A percentile compares a stretch with the other conserved stretches of the same genome.
phyloP scores from a whole-genome alignment of 2,888 invertebrate species.

The Prenolepis imparis region DNA sequence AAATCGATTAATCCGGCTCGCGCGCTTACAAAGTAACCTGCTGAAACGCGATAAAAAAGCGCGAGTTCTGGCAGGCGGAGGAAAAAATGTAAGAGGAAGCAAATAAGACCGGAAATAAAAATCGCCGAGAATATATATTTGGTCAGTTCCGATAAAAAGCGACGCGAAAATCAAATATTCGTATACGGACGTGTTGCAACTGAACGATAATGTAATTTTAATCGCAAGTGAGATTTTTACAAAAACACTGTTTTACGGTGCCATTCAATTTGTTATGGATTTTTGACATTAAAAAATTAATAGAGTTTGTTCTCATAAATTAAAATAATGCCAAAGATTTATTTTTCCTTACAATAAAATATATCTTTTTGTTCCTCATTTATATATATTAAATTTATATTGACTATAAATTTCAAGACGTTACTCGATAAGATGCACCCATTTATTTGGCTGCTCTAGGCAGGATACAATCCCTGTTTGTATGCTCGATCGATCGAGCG shows the following conservation, averaged over 20 bases:
- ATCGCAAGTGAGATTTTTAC: neutral
- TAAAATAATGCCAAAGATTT: neutral
- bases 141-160: slow-evolving; percentile 7
- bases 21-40: slow-evolving; percentile 60
- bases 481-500: slow-evolving; percentile 54
- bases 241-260: neutral
- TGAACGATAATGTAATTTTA: neutral
- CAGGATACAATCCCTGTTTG: slow-evolving; percentile 24
- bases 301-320: neutral
- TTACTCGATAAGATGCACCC: slow-evolving; percentile 33
- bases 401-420: slow-evolving; percentile 24
- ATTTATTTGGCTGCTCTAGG: slow-evolving; percentile 40
- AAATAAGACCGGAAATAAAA: slow-evolving; percentile 3
- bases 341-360: neutral
- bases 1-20: slow-evolving; percentile 73
- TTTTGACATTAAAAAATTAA: neutral
- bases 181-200: neutral
- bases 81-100: slow-evolving; percentile 22
- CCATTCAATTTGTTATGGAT: neutral
- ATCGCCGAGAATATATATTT: slow-evolving; percentile 1
- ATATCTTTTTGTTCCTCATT: neutral
- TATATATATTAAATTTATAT: neutral
- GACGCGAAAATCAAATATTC: neutral
- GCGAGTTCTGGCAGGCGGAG: slow-evolving; percentile 5
- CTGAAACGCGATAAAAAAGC: slow-evolving; percentile 54